phyloP scores from a whole-genome alignment of 1,140 invertebrate species.

The Coenobita brevimanus region DNA sequence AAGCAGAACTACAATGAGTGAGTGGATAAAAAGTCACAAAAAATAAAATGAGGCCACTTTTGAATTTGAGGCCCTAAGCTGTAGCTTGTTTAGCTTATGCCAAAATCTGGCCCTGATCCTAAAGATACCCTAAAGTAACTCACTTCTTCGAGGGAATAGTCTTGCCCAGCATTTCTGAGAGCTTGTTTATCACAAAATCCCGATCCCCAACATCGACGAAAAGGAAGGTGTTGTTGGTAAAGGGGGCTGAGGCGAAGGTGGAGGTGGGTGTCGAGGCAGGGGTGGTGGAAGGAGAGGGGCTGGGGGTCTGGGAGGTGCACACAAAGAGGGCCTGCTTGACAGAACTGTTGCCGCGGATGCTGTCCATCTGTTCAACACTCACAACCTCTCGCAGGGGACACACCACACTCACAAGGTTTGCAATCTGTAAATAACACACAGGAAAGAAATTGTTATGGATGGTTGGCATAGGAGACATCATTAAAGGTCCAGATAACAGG shows the following conservation, averaged over 20 bases:
- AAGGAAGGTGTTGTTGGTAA: conserved; percentile 84
- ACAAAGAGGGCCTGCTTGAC: conserved; percentile 90
- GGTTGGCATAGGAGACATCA: too few species aligned
- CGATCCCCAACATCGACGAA: conserved; percentile 92
- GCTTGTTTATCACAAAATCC: conserved; percentile 91
- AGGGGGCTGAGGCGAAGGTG: background rate
- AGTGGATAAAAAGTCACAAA: too few species aligned
- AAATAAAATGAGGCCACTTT: too few species aligned
- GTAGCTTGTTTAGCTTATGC: too few species aligned
- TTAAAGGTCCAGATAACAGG: too few species aligned
- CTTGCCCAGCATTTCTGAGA: conserved; percentile 88
- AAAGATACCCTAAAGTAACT: too few species aligned
- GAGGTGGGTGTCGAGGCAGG: too few species aligned
- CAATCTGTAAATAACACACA: conserved; percentile 78
- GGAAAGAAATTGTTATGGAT: too few species aligned
- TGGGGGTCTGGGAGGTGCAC: conserved; percentile 79
- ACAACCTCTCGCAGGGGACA: conserved; percentile 89
- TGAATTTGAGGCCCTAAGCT: too few species aligned
- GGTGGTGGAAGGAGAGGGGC: background rate
- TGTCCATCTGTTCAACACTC: conserved; percentile 83
- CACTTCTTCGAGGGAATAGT: conserved; percentile 71
- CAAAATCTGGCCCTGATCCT: too few species aligned
- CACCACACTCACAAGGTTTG: conserved; percentile 87
- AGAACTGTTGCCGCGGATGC: conserved; percentile 76
- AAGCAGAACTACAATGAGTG: too few species aligned